Conservation (phyloP, 2,797 vertebrate species). For the Sebastes miniatus region DNA sequence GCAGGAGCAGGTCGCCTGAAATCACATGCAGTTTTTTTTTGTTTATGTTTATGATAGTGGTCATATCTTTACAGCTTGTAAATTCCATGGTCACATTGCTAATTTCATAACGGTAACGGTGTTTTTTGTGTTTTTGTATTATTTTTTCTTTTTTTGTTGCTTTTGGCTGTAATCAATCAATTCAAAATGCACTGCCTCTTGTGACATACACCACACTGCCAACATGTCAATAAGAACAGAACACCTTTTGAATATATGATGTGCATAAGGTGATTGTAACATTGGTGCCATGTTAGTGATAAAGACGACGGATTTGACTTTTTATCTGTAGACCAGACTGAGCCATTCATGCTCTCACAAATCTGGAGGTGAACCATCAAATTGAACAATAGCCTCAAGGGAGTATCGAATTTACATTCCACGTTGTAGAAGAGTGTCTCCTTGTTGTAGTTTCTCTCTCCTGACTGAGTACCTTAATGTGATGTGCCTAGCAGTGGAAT, state of each 20-base stretch:
- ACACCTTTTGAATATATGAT: conserved; percentile 42
- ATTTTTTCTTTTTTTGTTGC: conserved; percentile 52
- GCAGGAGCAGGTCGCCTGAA: conserved; percentile 72
- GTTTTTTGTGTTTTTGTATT: conserved; percentile 60
- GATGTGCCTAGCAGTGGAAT: conserved; percentile 60
- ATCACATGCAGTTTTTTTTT: conserved; percentile 53
- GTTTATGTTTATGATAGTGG: conserved; percentile 53
- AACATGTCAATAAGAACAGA: conserved; percentile 56
- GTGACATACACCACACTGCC: conserved; percentile 68
- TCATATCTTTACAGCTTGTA: conserved; percentile 70
- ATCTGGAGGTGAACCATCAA: conserved; percentile 32
- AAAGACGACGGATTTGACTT: conserved; percentile 30
- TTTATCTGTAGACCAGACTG: conserved; percentile 47
- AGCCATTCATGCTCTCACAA: conserved; percentile 31
- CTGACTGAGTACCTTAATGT: conserved; percentile 59
- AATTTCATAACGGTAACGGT: conserved; percentile 62
- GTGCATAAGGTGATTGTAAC: conserved; percentile 83
- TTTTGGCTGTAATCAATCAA: conserved; percentile 81
- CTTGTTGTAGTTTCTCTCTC: conserved; percentile 50
- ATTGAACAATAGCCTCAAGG: conserved; percentile 49
- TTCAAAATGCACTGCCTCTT: conserved; percentile 78
- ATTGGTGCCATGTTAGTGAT: conserved; percentile 71
- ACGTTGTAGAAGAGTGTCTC: conserved; percentile 57
- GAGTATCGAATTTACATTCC: conserved; percentile 76
- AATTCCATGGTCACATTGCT: conserved; percentile 68